Conservation (phyloP, 2,888 invertebrate species). For the Cephus sareptanus region DNA sequence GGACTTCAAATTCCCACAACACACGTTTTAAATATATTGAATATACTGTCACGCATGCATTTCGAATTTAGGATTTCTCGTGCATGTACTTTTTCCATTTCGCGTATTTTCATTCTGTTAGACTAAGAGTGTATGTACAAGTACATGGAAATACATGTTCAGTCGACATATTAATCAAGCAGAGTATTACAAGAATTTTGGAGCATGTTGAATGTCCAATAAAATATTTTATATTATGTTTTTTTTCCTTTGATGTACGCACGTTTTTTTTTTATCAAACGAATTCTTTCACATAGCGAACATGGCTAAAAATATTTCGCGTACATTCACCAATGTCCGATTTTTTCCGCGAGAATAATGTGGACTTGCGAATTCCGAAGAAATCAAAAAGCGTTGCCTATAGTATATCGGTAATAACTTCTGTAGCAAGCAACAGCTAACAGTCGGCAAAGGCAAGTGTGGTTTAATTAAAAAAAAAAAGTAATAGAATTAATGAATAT, state of each 20-base stretch:
- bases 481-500: neutral
- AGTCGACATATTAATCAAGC: neutral
- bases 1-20: neutral
- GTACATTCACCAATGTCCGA: neutral
- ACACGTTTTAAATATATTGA: neutral
- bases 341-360: neutral
- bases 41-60: slow-evolving; percentile 28
- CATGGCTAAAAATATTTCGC: neutral
- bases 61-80: slow-evolving; percentile 29
- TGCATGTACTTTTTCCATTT: slow-evolving; percentile 29
- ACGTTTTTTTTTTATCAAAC: neutral
- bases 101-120: neutral
- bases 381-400: slow-evolving; percentile 4
- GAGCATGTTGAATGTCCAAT: neutral
- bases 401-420: slow-evolving; percentile 3
- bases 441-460: slow-evolving; percentile 65
- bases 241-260: neutral
- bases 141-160: neutral
- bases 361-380: slow-evolving; percentile 5
- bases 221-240: neutral
- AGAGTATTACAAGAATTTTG: neutral
- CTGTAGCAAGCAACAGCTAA: slow-evolving; percentile 60
- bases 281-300: neutral
- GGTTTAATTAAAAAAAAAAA: slow-evolving; percentile 36
- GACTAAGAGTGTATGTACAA: neutral